Evolutionary conservation across 2,113 vertebrate species (phyloP).

Genomic region (Rhinolophus ferrumequinum): DNA sequence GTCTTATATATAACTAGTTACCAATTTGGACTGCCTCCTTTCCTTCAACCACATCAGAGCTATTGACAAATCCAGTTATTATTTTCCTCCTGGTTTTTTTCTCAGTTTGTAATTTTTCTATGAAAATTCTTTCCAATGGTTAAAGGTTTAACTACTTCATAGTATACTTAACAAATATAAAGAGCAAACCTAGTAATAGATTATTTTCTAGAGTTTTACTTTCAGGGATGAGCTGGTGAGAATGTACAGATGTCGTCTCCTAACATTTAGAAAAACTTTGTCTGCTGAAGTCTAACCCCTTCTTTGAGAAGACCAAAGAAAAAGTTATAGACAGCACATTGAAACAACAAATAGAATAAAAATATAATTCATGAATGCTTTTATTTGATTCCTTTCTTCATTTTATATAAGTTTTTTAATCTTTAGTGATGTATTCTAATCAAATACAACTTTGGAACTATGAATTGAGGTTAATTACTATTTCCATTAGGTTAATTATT

Average conservation of each 20-base stretch:
- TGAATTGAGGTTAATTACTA: constrained; percentile 40
- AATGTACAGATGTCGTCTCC: not conserved
- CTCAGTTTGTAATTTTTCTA: constrained; percentile 23
- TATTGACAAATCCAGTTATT: constrained; percentile 25
- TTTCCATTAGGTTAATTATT: constrained; percentile 36
- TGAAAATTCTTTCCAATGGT: not conserved
- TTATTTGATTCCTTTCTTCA: not conserved
- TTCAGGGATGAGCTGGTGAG: constrained; percentile 2
- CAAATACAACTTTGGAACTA: not conserved
- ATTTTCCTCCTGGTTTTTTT: not conserved
- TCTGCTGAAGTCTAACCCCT: not conserved
- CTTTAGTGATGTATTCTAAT: constrained; percentile 4
- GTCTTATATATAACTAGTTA: not conserved
- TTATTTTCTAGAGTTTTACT: constrained; percentile 19
- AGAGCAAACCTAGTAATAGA: not conserved
- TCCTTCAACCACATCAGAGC: not conserved
- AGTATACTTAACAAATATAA: not conserved
- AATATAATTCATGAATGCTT: not conserved
- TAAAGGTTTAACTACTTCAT: constrained; percentile 10
- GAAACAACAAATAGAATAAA: constrained; percentile 35
- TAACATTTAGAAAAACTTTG: not conserved
- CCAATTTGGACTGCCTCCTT: not conserved
- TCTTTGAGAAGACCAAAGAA: constrained; percentile 29
- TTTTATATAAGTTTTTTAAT: not conserved
- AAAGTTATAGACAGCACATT: not conserved